These are phyloP conservation scores for Agonopterix heracliana DNA, from an alignment of 2,888 invertebrate species.

Conservation along the genomic window DNA sequence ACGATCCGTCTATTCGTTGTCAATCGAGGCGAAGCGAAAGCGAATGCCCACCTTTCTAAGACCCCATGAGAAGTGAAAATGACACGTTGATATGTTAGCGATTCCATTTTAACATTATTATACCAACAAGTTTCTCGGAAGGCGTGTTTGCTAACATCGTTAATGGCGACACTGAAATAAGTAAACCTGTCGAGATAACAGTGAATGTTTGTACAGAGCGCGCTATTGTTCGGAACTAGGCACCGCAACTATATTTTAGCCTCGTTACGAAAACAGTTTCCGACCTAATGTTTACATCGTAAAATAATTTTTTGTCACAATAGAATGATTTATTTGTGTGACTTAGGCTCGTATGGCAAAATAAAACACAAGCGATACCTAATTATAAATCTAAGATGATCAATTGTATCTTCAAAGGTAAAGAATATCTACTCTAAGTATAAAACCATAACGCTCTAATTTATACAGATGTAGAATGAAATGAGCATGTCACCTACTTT, in stretches of 20 bases:
- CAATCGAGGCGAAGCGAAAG: background rate
- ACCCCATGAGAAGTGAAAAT: slow-evolving; percentile 15
- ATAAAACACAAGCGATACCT: too few relatives aligned
- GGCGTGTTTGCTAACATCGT: slow-evolving; percentile 40
- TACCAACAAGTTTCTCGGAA: slow-evolving; percentile 50
- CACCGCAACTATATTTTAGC: slow-evolving; percentile 30
- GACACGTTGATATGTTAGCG: slow-evolving; percentile 25
- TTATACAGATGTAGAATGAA: too few relatives aligned
- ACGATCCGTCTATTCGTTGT: too few relatives aligned
- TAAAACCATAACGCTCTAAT: too few relatives aligned
- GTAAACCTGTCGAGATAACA: slow-evolving; percentile 70
- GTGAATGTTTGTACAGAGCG: slow-evolving; percentile 48
- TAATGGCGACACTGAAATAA: slow-evolving; percentile 27
- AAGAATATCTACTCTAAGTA: too few relatives aligned
- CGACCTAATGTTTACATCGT: slow-evolving; percentile 7
- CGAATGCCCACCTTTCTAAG: slow-evolving; percentile 8
- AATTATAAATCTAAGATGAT: too few relatives aligned
- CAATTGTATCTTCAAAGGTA: too few relatives aligned
- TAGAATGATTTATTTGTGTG: slow-evolving; percentile 1
- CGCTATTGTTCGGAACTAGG: slow-evolving; percentile 43
- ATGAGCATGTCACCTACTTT: too few relatives aligned
- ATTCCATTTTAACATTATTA: slow-evolving; percentile 43
- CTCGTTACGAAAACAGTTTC: slow-evolving; percentile 21
- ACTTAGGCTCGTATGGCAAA: background rate
- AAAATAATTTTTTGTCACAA: slow-evolving; percentile 4